A percentile compares a stretch with the other conserved stretches of the same genome.
phyloP scores from a whole-genome alignment of 2,888 invertebrate genomes.

The Myopa tessellatipennis region DNA sequence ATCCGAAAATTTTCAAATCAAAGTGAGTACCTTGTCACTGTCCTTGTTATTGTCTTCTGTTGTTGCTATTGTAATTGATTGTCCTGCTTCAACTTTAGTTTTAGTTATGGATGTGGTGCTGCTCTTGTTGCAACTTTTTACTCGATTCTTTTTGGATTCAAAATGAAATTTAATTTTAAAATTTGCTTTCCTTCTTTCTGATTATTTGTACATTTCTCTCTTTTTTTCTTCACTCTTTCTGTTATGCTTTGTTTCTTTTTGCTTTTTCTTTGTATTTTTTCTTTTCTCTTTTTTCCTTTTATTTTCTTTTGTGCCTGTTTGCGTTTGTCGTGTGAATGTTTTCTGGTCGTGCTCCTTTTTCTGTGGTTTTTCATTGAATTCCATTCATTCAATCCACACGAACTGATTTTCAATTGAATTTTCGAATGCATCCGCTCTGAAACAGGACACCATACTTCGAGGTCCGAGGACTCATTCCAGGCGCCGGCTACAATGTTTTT shows the following conservation, averaged over 20 bases:
- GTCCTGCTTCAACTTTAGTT: not conserved
- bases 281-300: slow-evolving; percentile 36
- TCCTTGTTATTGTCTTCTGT: not conserved
- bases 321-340: not conserved
- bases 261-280: slow-evolving; percentile 40
- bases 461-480: slow-evolving; percentile 76
- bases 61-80: not conserved
- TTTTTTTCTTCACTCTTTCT: not conserved
- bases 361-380: slow-evolving; percentile 47
- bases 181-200: not conserved
- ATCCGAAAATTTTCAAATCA: slow-evolving; percentile 67
- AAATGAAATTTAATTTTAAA: not conserved
- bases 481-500: slow-evolving; percentile 76
- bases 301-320: slow-evolving; percentile 5
- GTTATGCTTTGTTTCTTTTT: not conserved
- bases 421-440: not conserved
- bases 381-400: slow-evolving; percentile 53
- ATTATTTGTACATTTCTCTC: not conserved
- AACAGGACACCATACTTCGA: slow-evolving; percentile 73
- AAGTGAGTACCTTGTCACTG: slow-evolving; percentile 58
- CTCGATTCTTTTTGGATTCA: not conserved
- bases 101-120: not conserved
- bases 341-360: slow-evolving; percentile 37
- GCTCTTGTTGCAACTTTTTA: not conserved
- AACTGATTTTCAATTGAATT: slow-evolving; percentile 52